Evolutionary conservation across 2,888 invertebrate genomes (phyloP), one percentile per base, ranked within the genome.

Genomic region (Loripinus fragilis): DNA sequence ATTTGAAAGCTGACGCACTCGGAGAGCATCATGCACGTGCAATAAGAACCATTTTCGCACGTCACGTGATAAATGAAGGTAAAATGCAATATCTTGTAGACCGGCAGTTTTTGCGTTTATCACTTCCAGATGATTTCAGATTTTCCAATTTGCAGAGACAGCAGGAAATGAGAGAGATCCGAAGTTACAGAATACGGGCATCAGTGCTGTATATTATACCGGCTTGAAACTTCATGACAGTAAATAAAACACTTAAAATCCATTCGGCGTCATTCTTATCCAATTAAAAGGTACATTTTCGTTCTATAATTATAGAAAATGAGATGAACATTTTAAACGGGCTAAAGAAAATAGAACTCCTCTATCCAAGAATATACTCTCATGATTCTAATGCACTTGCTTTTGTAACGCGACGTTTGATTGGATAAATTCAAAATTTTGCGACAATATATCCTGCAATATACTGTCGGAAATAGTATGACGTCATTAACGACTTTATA

Each of bases 221-320:
- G 67, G 78, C 70, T 52, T 75, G 75, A 52, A 67, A 42, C 60
- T 55, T 60, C 25, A 45, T 25, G 25, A 66, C 67, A 74, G 79
- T 83, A 69, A 83, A 79, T 80, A 73, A 74, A 71, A 78, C 77
- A 70, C 65, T 74, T 42, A 68, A 38, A 67, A 20, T 7, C 55
- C 7, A 55, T 55, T 55, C 55, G 55, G 15, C 28, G 28, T 79
- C 77, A 76, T 79, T 79, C 79, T 76, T 69, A 77, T 74, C 69
- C 82, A 76, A 82, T 82, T 82, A 79, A 82, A 79, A 66, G 76
- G 52, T 74, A 69, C 69, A 71, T 72, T 79, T 79, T 76, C 74
- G 74, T 55, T 28, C 67, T 66, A 65, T 76, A 82, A 82, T 82
- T 82, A 74, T 70, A 50, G 69, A 68, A 82, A 79, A 74, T 74